Evolutionary conservation across 2,113 vertebrate species (phyloP).

Genomic region (Neogale vison): DNA sequence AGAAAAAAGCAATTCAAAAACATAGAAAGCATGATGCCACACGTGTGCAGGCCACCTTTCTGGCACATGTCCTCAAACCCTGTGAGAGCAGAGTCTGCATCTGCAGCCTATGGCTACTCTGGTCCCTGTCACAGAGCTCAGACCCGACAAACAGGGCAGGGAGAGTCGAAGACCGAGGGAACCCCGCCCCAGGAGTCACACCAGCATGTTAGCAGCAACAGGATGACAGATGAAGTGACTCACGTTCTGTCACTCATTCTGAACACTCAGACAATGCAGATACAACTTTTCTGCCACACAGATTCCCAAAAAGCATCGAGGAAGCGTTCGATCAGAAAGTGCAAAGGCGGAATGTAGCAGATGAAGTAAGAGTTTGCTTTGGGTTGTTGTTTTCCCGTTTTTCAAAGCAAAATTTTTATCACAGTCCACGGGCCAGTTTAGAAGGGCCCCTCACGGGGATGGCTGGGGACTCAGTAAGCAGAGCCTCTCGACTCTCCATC

Average conservation of each 20-base stretch:
- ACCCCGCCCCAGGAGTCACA: background rate
- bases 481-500: background rate
- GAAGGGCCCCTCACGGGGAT: background rate
- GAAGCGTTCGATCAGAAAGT: background rate
- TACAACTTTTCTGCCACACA: background rate
- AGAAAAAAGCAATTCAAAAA: background rate
- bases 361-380: background rate
- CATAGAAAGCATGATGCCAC: background rate
- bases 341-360: background rate
- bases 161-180: background rate
- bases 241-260: background rate
- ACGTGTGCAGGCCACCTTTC: accelerated
- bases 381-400: background rate
- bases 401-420: background rate
- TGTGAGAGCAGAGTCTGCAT: background rate
- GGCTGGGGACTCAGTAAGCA: background rate
- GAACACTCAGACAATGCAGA: background rate
- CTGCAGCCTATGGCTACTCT: accelerated
- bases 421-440: background rate
- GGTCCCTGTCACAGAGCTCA: no score
- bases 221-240: background rate
- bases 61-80: background rate
- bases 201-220: background rate
- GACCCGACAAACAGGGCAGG: no score
- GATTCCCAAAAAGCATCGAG: background rate